Evolutionary conservation across 2,888 invertebrate species (phyloP).

Genomic region (Cosmorhoe ocellata): DNA sequence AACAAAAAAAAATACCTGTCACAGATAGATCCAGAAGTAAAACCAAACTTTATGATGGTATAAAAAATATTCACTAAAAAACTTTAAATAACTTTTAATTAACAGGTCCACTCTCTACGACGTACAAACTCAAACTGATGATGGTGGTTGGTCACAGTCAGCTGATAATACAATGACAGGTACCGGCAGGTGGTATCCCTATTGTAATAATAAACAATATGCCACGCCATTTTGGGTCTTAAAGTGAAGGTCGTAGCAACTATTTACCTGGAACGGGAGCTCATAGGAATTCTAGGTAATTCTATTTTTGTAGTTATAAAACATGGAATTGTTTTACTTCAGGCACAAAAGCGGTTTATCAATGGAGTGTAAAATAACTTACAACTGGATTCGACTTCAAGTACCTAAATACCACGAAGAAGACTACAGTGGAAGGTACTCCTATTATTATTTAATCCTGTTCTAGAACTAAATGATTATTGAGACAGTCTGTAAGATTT

Average conservation of each 20-base stretch:
- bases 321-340: constrained; percentile 14
- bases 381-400: neutral
- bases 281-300: constrained; percentile 26
- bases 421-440: too few relatives aligned
- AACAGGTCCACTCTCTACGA: constrained; percentile 21
- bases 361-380: constrained; percentile 10
- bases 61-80: too few relatives aligned
- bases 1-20: too few relatives aligned
- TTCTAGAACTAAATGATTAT: too few relatives aligned
- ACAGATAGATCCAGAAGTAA: too few relatives aligned
- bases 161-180: constrained; percentile 28
- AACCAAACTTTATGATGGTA: too few relatives aligned
- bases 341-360: constrained; percentile 10
- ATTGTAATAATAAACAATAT: constrained; percentile 33
- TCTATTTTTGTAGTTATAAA: constrained; percentile 20
- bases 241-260: constrained; percentile 11
- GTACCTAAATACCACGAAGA: constrained; percentile 4
- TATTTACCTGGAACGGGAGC: constrained; percentile 21
- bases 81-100: constrained; percentile 19
- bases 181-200: constrained; percentile 29
- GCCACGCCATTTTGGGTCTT: constrained; percentile 21
- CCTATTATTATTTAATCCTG: too few relatives aligned
- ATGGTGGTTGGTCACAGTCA: constrained; percentile 12
- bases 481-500: too few relatives aligned
- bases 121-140: constrained; percentile 26